These are phyloP conservation scores for Misgurnus mizolepis DNA, from an alignment of 2,113 vertebrate genomes.

Conservation along the genomic window DNA sequence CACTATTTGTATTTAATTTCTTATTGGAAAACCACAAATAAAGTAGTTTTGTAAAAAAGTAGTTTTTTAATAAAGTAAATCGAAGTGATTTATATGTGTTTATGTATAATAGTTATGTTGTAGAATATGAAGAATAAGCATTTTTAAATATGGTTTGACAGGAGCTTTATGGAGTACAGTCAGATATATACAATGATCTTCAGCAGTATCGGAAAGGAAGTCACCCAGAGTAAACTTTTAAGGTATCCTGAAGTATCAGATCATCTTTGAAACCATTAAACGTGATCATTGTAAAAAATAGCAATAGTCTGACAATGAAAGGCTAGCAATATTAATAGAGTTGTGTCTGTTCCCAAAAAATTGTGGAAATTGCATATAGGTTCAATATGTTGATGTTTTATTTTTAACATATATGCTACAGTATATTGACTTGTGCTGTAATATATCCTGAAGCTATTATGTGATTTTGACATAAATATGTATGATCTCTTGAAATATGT, in stretches of 20 bases:
- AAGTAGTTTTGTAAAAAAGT: not conserved
- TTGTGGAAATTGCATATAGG: too few species aligned
- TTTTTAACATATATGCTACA: conserved; percentile 6
- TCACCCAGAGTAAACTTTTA: not conserved
- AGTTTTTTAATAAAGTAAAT: too few species aligned
- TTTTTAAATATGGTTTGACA: conserved; percentile 48
- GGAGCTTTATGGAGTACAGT: conserved; percentile 75
- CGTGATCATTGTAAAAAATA: not conserved
- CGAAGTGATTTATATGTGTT: too few species aligned
- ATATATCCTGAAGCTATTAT: too few species aligned
- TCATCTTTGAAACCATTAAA: not conserved
- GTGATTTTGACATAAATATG: too few species aligned
- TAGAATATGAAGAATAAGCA: not conserved
- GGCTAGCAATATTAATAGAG: not conserved
- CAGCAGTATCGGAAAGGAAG: conserved; percentile 68
- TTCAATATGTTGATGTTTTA: too few species aligned
- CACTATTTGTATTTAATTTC: not conserved
- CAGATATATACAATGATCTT: conserved; percentile 75
- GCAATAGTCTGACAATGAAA: not conserved
- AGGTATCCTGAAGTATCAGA: not conserved
- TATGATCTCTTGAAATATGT: too few species aligned
- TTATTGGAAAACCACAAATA: not conserved
- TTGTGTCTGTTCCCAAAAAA: not conserved
- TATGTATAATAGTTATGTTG: not conserved
- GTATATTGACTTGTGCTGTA: not conserved